phyloP scores from a whole-genome alignment of 2,113 vertebrate genomes.

The Pachypanchax playfairii region DNA sequence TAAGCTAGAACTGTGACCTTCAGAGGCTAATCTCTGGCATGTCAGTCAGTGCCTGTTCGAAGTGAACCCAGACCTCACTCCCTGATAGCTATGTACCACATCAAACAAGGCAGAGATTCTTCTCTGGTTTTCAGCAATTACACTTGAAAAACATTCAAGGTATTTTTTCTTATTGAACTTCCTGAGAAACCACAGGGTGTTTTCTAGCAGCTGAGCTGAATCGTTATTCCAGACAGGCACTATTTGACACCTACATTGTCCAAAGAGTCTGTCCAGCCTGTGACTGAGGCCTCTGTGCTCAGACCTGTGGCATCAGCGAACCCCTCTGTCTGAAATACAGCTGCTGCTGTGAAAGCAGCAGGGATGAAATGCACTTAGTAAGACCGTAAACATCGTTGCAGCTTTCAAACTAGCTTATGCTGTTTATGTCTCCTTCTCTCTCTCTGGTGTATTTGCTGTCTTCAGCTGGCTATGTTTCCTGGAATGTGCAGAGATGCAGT shows the following conservation, averaged over 20 bases:
- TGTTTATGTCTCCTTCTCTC: conserved; percentile 65
- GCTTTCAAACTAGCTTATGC: conserved; percentile 51
- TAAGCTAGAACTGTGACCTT: conserved; percentile 73
- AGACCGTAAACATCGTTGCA: conserved; percentile 64
- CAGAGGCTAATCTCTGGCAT: conserved; percentile 74
- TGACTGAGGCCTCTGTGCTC: conserved; percentile 70
- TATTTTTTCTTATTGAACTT: conserved; percentile 25
- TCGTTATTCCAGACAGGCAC: conserved; percentile 69
- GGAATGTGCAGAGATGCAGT: conserved; percentile 70
- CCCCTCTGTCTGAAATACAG: conserved; percentile 57
- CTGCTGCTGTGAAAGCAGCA: conserved; percentile 45
- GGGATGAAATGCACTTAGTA: conserved; percentile 63
- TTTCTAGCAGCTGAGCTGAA: conserved; percentile 49
- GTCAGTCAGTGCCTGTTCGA: conserved; percentile 69
- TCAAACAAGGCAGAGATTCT: conserved; percentile 42
- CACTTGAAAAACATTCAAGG: conserved; percentile 29
- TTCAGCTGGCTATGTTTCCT: conserved; percentile 64
- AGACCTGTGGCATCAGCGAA: conserved; percentile 66
- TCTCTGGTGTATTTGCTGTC: conserved; percentile 61
- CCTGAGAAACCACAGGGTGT: conserved; percentile 30
- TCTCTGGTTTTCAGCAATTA: conserved; percentile 29
- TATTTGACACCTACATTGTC: conserved; percentile 73
- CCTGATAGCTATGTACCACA: conserved; percentile 46
- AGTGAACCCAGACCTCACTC: conserved; percentile 59
- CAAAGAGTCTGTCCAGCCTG: conserved; percentile 66